phyloP scores from a whole-genome alignment of 2,888 invertebrate genomes.

The Hydriomena furcata region DNA sequence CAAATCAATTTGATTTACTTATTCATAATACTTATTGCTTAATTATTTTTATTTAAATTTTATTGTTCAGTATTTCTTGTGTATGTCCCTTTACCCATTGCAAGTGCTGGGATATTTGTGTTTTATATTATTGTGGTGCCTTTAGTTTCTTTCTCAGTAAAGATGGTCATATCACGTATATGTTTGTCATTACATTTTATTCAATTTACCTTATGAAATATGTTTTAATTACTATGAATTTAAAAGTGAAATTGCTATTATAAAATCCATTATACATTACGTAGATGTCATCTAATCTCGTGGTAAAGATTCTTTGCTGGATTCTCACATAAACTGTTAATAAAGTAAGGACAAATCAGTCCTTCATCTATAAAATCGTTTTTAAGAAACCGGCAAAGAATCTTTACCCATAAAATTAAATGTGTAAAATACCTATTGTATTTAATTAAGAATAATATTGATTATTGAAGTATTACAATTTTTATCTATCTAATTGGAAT shows the following conservation, averaged over 20 bases:
- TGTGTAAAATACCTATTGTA: slow-evolving; percentile 60
- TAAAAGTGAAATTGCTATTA: slow-evolving; percentile 27
- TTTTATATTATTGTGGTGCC: slow-evolving; percentile 72
- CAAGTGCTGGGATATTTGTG: slow-evolving; percentile 49
- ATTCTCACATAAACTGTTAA: not conserved
- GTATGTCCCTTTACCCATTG: slow-evolving; percentile 60
- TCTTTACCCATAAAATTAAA: slow-evolving; percentile 21
- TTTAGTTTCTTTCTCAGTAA: slow-evolving; percentile 53
- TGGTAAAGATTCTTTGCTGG: not conserved
- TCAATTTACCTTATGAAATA: slow-evolving; percentile 38
- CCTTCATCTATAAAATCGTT: too few relatives aligned
- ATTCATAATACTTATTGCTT: slow-evolving; percentile 42
- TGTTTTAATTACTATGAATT: slow-evolving; percentile 31
- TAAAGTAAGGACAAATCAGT: not conserved
- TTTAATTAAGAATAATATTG: slow-evolving; percentile 49
- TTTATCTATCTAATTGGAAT: slow-evolving; percentile 51
- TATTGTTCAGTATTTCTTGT: slow-evolving; percentile 67
- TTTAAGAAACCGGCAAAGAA: not conserved
- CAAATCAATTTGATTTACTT: slow-evolving; percentile 41
- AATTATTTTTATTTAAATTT: slow-evolving; percentile 40
- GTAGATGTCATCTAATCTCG: slow-evolving; percentile 42
- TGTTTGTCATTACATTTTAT: slow-evolving; percentile 24
- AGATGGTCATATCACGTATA: slow-evolving; percentile 20
- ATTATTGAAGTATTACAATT: slow-evolving; percentile 50
- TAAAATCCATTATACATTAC: slow-evolving; percentile 28